Percentiles rank a stretch among this genome's conserved stretches.
These are phyloP conservation scores for Esox niger DNA, from an alignment of 2,113 vertebrate species.

Conservation along the genomic window DNA sequence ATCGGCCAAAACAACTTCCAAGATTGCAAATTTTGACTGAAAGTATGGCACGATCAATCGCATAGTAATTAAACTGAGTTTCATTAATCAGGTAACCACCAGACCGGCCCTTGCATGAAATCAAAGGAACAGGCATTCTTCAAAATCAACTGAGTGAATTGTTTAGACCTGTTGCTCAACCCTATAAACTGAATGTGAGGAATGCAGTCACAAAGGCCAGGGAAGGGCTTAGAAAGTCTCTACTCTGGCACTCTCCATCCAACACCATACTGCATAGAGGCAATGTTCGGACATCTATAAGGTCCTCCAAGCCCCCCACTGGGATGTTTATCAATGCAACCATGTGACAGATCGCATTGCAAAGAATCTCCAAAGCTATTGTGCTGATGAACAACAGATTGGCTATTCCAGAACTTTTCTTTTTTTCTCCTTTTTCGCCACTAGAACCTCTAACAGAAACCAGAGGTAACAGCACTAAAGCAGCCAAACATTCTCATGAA, in stretches of 20 bases:
- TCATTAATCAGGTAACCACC: not conserved
- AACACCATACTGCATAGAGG: conserved; percentile 3
- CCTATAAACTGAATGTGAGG: conserved; percentile 10
- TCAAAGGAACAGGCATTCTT: conserved; percentile 26
- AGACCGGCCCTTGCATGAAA: conserved; percentile 34
- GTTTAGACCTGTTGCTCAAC: conserved; percentile 14
- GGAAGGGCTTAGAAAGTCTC: not conserved
- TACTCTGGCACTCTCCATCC: not conserved
- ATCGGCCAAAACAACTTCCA: too few relatives aligned
- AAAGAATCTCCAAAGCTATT: conserved; percentile 49
- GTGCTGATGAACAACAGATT: conserved; percentile 48
- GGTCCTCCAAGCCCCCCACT: conserved; percentile 31
- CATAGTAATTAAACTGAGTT: too few relatives aligned
- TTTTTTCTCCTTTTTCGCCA: too few relatives aligned
- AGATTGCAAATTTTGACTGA: too few relatives aligned
- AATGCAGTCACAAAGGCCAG: conserved; percentile 8
- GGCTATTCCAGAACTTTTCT: conserved; percentile 47
- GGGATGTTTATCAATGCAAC: conserved; percentile 37
- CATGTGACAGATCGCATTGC: conserved; percentile 41
- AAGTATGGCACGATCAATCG: too few relatives aligned
- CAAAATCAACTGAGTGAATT: conserved; percentile 23
- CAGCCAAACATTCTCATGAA: not conserved
- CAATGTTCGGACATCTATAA: conserved; percentile 32
- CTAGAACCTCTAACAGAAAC: conserved; percentile 7
- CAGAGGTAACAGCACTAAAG: not conserved